These are phyloP conservation scores for Brachionus sp. DNA, from an alignment of 1,140 invertebrate species.

Conservation along the genomic window DNA sequence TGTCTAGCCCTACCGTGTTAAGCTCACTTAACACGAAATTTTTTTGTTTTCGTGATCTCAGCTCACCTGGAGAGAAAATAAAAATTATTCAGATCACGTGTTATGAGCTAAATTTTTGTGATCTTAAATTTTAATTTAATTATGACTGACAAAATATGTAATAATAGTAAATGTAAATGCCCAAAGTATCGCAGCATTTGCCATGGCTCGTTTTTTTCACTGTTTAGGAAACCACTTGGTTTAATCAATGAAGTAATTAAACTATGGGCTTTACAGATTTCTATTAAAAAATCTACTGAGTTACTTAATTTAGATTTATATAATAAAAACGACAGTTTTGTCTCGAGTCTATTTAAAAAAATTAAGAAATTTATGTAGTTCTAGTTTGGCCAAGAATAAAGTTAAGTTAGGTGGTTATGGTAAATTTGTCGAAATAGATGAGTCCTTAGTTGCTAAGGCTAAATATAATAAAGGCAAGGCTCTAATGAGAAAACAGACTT, in stretches of 20 bases:
- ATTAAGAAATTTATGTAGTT: not conserved
- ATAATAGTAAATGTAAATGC: too few species aligned
- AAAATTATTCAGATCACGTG: too few species aligned
- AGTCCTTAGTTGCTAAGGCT: not conserved
- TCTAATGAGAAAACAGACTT: not conserved
- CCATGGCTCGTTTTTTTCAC: not conserved
- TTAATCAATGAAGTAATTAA: not conserved
- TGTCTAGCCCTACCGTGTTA: too few species aligned
- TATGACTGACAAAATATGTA: too few species aligned
- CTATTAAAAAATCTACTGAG: not conserved
- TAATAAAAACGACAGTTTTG: not conserved
- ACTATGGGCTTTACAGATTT: not conserved
- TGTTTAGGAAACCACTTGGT: not conserved
- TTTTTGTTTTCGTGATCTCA: too few species aligned
- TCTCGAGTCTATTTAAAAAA: not conserved
- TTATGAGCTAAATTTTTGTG: too few species aligned
- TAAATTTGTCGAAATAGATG: constrained; percentile 6
- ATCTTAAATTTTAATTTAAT: too few species aligned
- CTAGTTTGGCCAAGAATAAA: not conserved
- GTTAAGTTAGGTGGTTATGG: not conserved
- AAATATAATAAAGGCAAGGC: not conserved
- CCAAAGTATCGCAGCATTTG: not conserved
- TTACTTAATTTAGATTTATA: not conserved
- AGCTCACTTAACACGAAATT: too few species aligned
- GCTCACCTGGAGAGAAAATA: too few species aligned